phyloP scores from a whole-genome alignment of 2,888 invertebrate genomes.

The Ormyrus rosae region DNA sequence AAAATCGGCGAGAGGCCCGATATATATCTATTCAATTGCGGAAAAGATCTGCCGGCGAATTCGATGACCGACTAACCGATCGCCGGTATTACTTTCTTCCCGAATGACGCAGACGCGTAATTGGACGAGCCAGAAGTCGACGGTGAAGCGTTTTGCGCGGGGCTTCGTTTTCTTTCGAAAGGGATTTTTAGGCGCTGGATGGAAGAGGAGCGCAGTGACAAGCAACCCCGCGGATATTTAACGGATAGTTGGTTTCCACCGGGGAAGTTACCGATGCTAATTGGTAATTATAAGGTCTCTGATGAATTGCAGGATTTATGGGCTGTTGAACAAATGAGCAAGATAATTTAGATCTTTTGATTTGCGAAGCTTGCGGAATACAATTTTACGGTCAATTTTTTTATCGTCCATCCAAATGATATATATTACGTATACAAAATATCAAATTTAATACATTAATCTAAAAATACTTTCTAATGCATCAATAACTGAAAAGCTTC shows the following conservation, averaged over 20 bases:
- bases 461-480: too few species aligned
- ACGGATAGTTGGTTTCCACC: not conserved
- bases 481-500: too few species aligned
- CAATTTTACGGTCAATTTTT: too few species aligned
- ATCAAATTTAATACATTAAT: too few species aligned
- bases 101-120: slow-evolving; percentile 15
- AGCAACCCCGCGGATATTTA: not conserved
- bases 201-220: not conserved
- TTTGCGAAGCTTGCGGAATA: too few species aligned
- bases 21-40: slow-evolving; percentile 19
- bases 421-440: too few species aligned
- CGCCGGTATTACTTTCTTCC: slow-evolving; percentile 26
- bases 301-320: too few species aligned
- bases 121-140: slow-evolving; percentile 15
- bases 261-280: slow-evolving; percentile 8
- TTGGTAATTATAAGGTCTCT: not conserved
- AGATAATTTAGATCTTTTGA: too few species aligned
- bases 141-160: too few species aligned
- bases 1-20: not conserved
- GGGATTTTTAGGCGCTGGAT: not conserved
- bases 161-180: not conserved
- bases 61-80: slow-evolving; percentile 22
- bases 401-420: too few species aligned
- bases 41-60: slow-evolving; percentile 15
- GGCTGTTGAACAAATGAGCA: too few species aligned